Conservation (phyloP, 1,140 invertebrate genomes). For the Dinoponera quadriceps region DNA sequence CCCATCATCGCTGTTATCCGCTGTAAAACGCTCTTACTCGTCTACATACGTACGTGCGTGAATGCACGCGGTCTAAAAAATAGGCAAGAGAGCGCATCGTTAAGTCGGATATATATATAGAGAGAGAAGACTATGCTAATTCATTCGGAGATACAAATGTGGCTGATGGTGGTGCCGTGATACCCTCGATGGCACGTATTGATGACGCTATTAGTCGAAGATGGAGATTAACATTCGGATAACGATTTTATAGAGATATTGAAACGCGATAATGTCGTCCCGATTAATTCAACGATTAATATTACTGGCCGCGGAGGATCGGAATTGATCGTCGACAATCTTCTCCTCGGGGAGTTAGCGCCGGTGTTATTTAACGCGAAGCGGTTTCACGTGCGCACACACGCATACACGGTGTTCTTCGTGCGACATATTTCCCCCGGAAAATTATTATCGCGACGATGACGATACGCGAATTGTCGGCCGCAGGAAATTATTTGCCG, state of each 20-base stretch:
- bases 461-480: constrained; percentile 5
- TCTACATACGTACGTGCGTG: neutral
- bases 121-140: neutral
- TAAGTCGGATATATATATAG: neutral
- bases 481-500: constrained; percentile 38
- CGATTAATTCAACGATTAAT: constrained; percentile 4
- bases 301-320: neutral
- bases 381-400: neutral
- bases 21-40: constrained; percentile 8
- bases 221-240: neutral
- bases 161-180: neutral
- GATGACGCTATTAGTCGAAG: neutral
- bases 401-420: neutral
- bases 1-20: constrained; percentile 14
- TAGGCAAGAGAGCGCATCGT: neutral
- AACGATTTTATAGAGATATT: constrained; percentile 5
- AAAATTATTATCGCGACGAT: constrained; percentile 18
- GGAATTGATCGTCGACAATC: neutral
- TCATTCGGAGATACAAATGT: constrained; percentile 7
- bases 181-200: neutral
- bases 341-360: neutral
- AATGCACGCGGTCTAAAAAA: neutral
- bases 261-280: neutral
- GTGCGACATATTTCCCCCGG: neutral
- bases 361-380: neutral